phyloP scores from a whole-genome alignment of 23 tunicate species.

The Oikopleura vanhoeffeni region DNA sequence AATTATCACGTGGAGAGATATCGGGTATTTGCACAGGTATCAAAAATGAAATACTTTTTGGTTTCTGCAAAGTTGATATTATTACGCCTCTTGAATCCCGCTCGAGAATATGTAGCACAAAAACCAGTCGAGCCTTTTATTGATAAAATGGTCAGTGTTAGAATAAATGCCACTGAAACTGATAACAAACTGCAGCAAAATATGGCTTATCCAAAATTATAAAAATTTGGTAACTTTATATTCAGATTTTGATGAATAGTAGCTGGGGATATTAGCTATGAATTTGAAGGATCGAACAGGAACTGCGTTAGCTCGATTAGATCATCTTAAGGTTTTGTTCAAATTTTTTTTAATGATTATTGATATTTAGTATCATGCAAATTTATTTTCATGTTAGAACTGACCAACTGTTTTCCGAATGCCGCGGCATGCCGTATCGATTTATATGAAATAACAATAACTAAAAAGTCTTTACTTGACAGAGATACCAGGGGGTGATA shows the following conservation, averaged over 20 bases:
- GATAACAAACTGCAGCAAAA: neutral
- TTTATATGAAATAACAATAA: neutral
- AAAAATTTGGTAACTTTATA: too few species aligned
- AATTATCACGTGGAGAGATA: too few species aligned
- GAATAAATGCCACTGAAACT: neutral
- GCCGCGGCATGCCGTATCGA: neutral
- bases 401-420: neutral
- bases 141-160: neutral
- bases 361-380: too few species aligned
- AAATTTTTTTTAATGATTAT: neutral
- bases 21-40: neutral
- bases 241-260: neutral
- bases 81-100: neutral
- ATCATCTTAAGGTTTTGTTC: neutral
- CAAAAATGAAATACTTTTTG: neutral
- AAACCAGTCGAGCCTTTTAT: neutral
- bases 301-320: neutral
- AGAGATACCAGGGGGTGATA: neutral
- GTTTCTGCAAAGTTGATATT: neutral
- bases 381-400: neutral
- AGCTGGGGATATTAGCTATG: neutral
- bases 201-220: too few species aligned
- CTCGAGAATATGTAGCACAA: neutral
- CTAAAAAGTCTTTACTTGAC: neutral
- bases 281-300: neutral